Conservation (phyloP, 2,113 vertebrate genomes). For the Eptesicus fuscus region DNA sequence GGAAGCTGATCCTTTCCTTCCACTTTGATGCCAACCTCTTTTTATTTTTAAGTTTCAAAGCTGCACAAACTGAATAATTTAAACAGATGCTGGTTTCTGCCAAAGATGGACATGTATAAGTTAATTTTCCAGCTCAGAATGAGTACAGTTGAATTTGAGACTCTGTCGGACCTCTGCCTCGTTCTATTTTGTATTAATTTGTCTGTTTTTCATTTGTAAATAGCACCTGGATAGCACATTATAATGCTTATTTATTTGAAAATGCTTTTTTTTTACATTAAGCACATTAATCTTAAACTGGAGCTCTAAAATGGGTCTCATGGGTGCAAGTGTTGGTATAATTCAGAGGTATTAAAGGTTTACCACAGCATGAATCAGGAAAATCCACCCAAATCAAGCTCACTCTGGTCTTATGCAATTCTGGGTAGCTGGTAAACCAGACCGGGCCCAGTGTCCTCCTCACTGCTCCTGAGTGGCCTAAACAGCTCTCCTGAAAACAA, state of each 20-base stretch:
- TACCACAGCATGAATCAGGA: slow-evolving; percentile 65
- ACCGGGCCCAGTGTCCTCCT: background rate
- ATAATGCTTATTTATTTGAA: slow-evolving; percentile 89
- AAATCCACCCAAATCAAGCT: slow-evolving; percentile 13
- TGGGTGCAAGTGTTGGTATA: slow-evolving; percentile 76
- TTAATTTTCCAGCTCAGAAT: slow-evolving; percentile 79
- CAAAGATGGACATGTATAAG: slow-evolving; percentile 83
- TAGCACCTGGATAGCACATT: slow-evolving; percentile 86
- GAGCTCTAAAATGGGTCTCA: slow-evolving; percentile 74
- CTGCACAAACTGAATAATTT: slow-evolving; percentile 84
- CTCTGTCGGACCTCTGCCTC: slow-evolving; percentile 75
- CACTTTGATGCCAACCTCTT: slow-evolving; percentile 82
- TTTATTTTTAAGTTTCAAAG: slow-evolving; percentile 76
- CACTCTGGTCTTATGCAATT: background rate
- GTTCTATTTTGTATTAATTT: slow-evolving; percentile 76
- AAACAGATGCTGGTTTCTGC: slow-evolving; percentile 82
- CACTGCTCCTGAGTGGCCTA: background rate
- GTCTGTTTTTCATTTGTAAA: slow-evolving; percentile 85
- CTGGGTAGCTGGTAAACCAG: background rate
- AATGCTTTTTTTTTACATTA: slow-evolving; percentile 77
- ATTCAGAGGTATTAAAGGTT: slow-evolving; percentile 77
- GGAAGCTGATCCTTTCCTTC: slow-evolving; percentile 81
- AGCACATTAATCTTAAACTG: slow-evolving; percentile 82
- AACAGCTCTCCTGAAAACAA: background rate
- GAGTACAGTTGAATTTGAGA: slow-evolving; percentile 81